Evolutionary conservation across 2,113 vertebrate genomes (phyloP).

Genomic region (Emydocephalus ijimae): DNA sequence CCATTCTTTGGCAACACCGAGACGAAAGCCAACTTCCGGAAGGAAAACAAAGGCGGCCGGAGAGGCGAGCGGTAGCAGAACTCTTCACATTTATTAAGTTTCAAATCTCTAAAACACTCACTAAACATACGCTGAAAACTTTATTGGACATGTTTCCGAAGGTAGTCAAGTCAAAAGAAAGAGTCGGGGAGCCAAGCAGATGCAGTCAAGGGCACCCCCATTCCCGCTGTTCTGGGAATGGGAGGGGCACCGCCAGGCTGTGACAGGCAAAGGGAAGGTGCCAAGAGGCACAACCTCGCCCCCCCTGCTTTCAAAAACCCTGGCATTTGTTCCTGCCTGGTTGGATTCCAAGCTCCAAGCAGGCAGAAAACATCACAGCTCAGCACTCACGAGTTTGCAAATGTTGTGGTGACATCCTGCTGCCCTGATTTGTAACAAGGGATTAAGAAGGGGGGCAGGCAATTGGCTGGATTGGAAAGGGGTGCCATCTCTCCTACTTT

Average conservation of each 20-base stretch:
- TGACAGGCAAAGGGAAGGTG: background rate
- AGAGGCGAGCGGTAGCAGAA: conserved; percentile 72
- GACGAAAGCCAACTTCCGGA: no score
- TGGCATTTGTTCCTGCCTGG: background rate
- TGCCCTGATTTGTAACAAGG: conserved; percentile 65
- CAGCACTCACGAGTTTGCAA: conserved; percentile 43
- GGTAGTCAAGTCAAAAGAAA: conserved; percentile 92
- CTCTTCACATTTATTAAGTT: conserved; percentile 98
- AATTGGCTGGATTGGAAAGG: background rate
- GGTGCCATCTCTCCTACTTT: background rate
- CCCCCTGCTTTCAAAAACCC: background rate
- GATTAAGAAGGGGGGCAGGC: conserved; percentile 37
- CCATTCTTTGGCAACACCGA: no score
- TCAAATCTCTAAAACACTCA: conserved; percentile 84
- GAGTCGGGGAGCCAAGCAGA: conserved; percentile 45
- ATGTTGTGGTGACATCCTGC: conserved; percentile 58
- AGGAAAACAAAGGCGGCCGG: background rate
- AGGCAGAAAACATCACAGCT: conserved; percentile 28
- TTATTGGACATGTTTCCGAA: conserved; percentile 95
- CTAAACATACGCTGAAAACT: conserved; percentile 96
- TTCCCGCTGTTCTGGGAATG: conserved; percentile 19
- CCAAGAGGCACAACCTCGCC: rapidly evolving
- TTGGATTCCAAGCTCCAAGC: background rate
- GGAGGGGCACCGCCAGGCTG: background rate
- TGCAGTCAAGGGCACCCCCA: no score